Evolutionary conservation across 2,113 vertebrate genomes (phyloP), one percentile per base, ranked within the genome.

Genomic region (Lycaon pictus): DNA sequence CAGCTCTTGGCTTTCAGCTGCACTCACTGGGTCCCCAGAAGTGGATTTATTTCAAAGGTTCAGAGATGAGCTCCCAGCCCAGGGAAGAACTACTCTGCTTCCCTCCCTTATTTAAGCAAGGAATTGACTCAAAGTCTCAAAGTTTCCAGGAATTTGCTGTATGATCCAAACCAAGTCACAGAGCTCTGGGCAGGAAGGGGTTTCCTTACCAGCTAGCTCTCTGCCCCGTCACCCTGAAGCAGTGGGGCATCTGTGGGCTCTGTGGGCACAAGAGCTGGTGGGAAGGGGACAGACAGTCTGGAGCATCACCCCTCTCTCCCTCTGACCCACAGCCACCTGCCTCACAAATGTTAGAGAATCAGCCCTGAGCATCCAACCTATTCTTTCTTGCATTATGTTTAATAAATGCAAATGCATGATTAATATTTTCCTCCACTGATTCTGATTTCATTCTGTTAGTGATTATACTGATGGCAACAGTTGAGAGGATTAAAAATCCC

Each of bases 361-460:
- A 97, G 71, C 85, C 80, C 56, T 72, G 95, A 91, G 90, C 74
- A 88, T 48, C 72, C 92, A 95, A 48, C 71, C 67, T 90, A 51
- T 95, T 97, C 56, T 25, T 65, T 94, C 69, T 95, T 62, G 53
- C 91, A 94, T 97, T 93, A 79, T 93, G 85, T 92, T 97, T 96
- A 97, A 98, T 97, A 96, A 97, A 98, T 92, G 95, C 95, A 98
- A 97, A 95, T 93, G 86, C 91, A 96, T 96, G 97, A 95, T 97
- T 97, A 97, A 98, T 91, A 98, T 97, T 98, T 98, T 98, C 98
- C 96, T 97, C 95, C 88, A 90, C 97, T 96, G 97, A 97, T 98
- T 97, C 97, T 98, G 96, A 98, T 95, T 98, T 98, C 94, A 97
- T 98, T 98, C 97, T 98, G 94, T 92, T 97, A 97, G 97, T 98